Evolutionary conservation across 2,797 vertebrate species (phyloP).

Genomic region (Cottoperca gobio): DNA sequence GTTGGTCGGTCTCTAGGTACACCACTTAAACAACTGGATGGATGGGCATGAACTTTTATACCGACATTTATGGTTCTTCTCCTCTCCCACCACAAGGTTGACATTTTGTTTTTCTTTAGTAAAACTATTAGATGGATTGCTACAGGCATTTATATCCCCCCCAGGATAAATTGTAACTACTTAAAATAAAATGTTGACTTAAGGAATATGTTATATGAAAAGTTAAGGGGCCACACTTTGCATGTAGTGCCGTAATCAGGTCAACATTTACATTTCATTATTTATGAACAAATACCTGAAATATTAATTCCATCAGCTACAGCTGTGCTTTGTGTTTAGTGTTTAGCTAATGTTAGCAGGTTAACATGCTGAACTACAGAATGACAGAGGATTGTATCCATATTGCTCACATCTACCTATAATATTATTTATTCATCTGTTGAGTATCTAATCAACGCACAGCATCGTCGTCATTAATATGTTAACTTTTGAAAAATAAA

Average conservation of each 20-base stretch:
- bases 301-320: too few species aligned
- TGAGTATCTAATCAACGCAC: background rate
- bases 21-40: background rate
- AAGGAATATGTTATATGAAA: background rate
- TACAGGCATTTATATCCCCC: background rate
- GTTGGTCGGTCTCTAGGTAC: background rate
- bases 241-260: background rate
- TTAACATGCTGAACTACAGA: background rate
- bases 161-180: background rate
- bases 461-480: background rate
- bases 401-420: background rate
- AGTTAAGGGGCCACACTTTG: background rate
- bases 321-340: too few species aligned
- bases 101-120: background rate
- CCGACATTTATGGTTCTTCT: background rate
- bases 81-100: background rate
- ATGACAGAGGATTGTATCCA: background rate
- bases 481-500: background rate
- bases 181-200: background rate
- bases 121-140: background rate
- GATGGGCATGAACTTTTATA: background rate
- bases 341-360: too few species aligned
- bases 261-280: background rate
- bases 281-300: too few species aligned
- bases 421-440: too few species aligned